Evolutionary conservation across 2,797 vertebrate species (phyloP).

Genomic region (Lithobates sylvaticus): DNA sequence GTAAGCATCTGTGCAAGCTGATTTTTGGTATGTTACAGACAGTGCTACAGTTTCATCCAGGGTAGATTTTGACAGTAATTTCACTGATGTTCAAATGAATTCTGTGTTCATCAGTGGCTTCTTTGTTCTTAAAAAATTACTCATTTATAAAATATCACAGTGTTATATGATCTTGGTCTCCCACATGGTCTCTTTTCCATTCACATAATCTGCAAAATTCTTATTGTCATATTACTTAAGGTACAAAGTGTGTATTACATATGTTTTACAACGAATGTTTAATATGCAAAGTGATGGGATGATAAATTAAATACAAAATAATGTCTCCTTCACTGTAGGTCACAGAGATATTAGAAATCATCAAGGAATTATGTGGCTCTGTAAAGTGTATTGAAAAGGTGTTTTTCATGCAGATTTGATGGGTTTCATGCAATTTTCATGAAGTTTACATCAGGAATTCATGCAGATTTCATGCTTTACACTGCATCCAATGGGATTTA

Average conservation of each 20-base stretch:
- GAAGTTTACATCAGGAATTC: conserved; percentile 1
- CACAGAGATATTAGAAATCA: not conserved
- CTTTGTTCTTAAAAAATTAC: conserved; percentile 30
- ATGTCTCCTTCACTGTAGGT: not conserved
- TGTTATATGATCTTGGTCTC: not conserved
- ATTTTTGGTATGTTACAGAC: conserved; percentile 10
- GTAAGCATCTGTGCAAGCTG: not conserved
- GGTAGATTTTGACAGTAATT: conserved; percentile 11
- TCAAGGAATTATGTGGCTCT: not conserved
- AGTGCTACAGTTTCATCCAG: conserved; percentile 22
- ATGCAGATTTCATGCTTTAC: not conserved
- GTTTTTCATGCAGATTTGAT: not conserved
- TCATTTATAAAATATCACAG: conserved; percentile 49
- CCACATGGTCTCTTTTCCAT: not conserved
- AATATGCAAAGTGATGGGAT: not conserved
- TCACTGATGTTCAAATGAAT: conserved; percentile 20
- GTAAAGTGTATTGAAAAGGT: not conserved
- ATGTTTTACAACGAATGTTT: not conserved
- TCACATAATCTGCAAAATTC: not conserved
- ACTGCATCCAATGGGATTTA: not conserved
- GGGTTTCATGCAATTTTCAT: conserved; percentile 2
- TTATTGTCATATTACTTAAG: conserved; percentile 13
- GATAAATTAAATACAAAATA: not conserved
- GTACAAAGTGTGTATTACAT: not conserved
- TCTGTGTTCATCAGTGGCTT: not conserved